Evolutionary conservation across 1,140 invertebrate genomes (phyloP).

Genomic region (Scylla paramamosain): DNA sequence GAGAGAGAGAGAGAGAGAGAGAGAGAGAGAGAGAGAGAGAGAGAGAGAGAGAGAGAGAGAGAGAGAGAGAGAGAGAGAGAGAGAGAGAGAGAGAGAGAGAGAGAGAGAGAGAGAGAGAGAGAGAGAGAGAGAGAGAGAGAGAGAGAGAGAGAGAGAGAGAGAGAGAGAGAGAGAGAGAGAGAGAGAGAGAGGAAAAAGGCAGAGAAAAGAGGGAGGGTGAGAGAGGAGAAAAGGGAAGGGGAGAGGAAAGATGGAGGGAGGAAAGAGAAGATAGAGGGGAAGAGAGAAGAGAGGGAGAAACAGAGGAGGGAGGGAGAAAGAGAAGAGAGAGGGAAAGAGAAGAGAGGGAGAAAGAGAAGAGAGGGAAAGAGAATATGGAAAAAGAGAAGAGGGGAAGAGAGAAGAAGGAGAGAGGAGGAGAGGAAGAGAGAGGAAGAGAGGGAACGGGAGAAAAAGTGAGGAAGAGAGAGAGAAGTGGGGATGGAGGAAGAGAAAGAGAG

Average conservation of each 20-base stretch:
- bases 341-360: neutral
- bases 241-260: neutral
- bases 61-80: constrained; percentile 15
- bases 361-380: neutral
- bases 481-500: neutral
- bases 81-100: neutral
- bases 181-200: neutral
- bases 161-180: too few species aligned
- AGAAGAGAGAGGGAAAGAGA: neutral
- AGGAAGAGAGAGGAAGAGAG: too few species aligned
- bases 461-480: too few species aligned
- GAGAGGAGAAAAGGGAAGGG: neutral
- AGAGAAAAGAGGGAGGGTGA: too few species aligned
- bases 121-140: too few species aligned
- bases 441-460: too few species aligned
- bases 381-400: too few species aligned
- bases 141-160: too few species aligned
- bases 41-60: constrained; percentile 27
- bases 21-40: constrained; percentile 15
- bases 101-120: neutral
- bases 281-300: neutral
- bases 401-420: too few species aligned
- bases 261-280: neutral
- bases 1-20: neutral
- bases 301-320: neutral